Conservation (phyloP, 1,140 invertebrate genomes). For the Samia ricini region DNA sequence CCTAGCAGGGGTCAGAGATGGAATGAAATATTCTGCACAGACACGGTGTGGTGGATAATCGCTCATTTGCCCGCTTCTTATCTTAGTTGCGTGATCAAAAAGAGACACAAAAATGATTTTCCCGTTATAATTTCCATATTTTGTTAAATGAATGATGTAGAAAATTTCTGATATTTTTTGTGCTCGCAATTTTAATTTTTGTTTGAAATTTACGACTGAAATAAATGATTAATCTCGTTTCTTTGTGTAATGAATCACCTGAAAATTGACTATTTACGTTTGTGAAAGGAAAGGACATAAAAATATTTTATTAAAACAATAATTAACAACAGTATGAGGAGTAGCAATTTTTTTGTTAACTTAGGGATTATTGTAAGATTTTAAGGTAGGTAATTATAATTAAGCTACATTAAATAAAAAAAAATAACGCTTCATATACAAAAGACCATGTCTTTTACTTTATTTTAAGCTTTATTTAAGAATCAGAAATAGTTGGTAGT, state of each 20-base stretch:
- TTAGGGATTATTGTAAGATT: no score
- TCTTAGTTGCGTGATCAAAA: slow-evolving; percentile 40
- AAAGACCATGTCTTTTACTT: no score
- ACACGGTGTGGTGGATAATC: slow-evolving; percentile 43
- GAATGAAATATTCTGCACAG: slow-evolving; percentile 48
- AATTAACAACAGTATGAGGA: no score
- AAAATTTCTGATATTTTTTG: slow-evolving; percentile 15
- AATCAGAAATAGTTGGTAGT: no score
- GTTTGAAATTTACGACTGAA: background rate
- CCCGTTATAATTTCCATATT: slow-evolving; percentile 22
- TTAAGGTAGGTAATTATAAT: no score
- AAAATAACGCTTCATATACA: no score
- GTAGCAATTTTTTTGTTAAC: no score
- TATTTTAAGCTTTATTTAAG: no score
- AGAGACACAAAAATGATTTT: slow-evolving; percentile 28
- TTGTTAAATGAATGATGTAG: slow-evolving; percentile 19
- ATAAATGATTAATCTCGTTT: background rate
- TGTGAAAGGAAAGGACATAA: background rate
- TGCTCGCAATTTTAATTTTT: background rate
- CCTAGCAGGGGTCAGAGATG: slow-evolving; percentile 39
- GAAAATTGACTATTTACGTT: background rate
- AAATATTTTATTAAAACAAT: no score
- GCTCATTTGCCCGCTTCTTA: slow-evolving; percentile 48
- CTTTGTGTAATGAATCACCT: slow-evolving; percentile 2
- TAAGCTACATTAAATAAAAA: no score